These are phyloP conservation scores for Peromyscus maniculatus DNA, from an alignment of 2,113 vertebrate species.

Conservation along the genomic window DNA sequence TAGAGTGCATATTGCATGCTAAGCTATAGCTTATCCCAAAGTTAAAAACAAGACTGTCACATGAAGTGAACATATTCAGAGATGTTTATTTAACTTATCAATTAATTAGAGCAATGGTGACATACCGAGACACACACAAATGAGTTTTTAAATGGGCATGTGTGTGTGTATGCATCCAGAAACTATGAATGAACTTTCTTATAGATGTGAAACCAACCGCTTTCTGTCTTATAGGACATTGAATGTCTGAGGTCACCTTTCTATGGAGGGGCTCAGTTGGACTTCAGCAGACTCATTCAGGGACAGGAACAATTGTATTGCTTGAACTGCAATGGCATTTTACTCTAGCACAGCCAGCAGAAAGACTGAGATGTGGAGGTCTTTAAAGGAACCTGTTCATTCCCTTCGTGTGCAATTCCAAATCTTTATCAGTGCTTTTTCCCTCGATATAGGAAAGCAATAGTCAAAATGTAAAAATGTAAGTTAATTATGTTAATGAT, in stretches of 20 bases:
- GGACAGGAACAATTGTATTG: not conserved
- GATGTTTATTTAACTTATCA: slow-evolving; percentile 23
- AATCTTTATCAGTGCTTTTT: not conserved
- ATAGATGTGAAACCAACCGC: not conserved
- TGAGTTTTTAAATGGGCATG: not conserved
- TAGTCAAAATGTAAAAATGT: not conserved
- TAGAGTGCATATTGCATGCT: slow-evolving; percentile 27
- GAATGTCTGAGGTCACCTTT: slow-evolving; percentile 23
- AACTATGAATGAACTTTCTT: slow-evolving; percentile 38
- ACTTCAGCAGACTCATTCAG: not conserved
- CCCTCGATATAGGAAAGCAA: not conserved
- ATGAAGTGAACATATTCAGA: slow-evolving; percentile 17
- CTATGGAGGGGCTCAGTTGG: not conserved
- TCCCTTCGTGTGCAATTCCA: not conserved
- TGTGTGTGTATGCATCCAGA: not conserved
- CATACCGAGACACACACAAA: not conserved
- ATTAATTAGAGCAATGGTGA: slow-evolving; percentile 25
- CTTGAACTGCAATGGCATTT: not conserved
- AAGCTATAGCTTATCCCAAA: slow-evolving; percentile 55
- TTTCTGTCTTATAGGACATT: not conserved
- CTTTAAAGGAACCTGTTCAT: not conserved
- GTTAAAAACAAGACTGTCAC: not conserved
- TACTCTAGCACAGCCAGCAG: not conserved
- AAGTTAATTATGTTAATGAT: not conserved
- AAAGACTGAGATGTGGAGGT: not conserved